Conservation (phyloP, 2,797 vertebrate species). For the Acrocephalus scirpaceus region DNA sequence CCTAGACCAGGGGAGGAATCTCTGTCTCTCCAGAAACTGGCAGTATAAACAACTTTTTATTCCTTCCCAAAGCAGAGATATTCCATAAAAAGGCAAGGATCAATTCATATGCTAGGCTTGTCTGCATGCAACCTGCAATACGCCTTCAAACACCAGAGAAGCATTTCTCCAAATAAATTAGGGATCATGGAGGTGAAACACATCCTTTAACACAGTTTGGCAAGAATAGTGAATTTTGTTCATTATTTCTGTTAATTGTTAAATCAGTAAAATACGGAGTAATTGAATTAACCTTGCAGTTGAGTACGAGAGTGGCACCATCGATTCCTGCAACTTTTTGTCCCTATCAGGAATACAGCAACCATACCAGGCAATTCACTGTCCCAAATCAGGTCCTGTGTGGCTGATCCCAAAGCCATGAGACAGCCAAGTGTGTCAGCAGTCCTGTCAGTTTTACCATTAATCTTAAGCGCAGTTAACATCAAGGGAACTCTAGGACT, state of each 20-base stretch:
- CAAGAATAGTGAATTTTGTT: background rate
- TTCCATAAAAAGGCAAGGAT: background rate
- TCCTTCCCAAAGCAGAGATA: background rate
- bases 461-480: background rate
- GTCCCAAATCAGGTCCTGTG: background rate
- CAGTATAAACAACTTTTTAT: background rate
- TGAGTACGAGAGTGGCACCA: background rate
- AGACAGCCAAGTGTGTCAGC: background rate
- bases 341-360: background rate
- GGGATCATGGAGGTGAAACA: background rate
- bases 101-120: rapidly evolving
- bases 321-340: background rate
- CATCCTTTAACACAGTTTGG: background rate
- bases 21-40: background rate
- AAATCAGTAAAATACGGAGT: background rate
- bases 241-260: background rate
- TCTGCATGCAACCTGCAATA: background rate
- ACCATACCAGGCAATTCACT: background rate
- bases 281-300: background rate
- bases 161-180: background rate
- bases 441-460: background rate
- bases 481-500: background rate
- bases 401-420: background rate
- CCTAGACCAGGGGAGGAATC: background rate
- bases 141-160: background rate